Base-by-base conservation (phyloP, 2,888 invertebrate genomes). In the Lymantria dispar region DNA sequence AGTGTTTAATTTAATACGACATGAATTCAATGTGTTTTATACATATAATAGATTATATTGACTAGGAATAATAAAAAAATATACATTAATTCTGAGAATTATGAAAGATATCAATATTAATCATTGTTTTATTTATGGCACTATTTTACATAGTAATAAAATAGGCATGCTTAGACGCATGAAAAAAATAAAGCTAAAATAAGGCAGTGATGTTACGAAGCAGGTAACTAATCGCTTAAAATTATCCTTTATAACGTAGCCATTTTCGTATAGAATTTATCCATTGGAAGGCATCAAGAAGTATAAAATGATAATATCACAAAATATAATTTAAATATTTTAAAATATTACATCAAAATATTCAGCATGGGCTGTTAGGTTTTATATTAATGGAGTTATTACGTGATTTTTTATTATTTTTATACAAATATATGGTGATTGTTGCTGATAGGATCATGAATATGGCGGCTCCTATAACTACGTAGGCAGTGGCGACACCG, bases 61-160 rank as follows among this genome's bases (percentile, higher is more conserved):
- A 86, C 85, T 86, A 85, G 85, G 74, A 64, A 76, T 74, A 64
- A 71, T 69, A 77, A 65, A 44, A 68, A 73, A 70, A 78, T 70
- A 75, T 62, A 71, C 45, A 52, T 15, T 45, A 50, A 56, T 70
- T 68, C 61, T 69, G 68, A 70, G 68, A 66, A 76, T 72, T 65
- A 68, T 71, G 67, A 58, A 65, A 56, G 52, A 68, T 60, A 62
- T 60, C 55, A 43, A 22, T 38, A 63, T 52, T 38, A 65, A 47
- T 47, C 14, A 45, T 52, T 59, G 50, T 54, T 42, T 52, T 55
- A 52, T 67, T 22, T 88, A 89, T 89, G 89, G 89, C 89, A 89
- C 88, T 87, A 86, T 85, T 83, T 85, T 83, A 87, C 76, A 65
- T 60, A 76, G 83, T 58, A 76, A 84, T 83, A 84, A 85, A 85